phyloP scores from a whole-genome alignment of 2,888 invertebrate genomes.

The Cryptops parisi region DNA sequence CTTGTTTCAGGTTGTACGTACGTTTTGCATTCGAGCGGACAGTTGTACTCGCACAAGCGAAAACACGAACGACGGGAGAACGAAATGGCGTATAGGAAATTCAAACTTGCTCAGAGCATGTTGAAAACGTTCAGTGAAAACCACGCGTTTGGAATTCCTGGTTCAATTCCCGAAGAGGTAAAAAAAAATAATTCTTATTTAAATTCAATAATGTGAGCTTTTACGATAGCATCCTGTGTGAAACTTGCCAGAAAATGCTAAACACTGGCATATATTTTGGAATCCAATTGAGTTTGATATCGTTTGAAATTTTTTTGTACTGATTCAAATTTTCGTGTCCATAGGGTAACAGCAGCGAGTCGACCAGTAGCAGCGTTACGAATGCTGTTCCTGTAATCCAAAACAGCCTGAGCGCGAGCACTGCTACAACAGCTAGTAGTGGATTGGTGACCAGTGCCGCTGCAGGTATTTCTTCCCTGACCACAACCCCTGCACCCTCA shows the following conservation, averaged over 20 bases:
- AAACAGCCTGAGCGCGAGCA: background rate
- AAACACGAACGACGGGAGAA: slow-evolving; percentile 92
- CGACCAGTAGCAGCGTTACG: slow-evolving; percentile 10
- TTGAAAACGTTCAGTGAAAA: slow-evolving; percentile 27
- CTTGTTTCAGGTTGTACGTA: slow-evolving; percentile 62
- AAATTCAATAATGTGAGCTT: too few relatives aligned
- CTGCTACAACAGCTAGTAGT: background rate
- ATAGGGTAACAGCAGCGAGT: slow-evolving; percentile 13
- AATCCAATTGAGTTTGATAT: too few relatives aligned
- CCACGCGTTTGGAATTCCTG: slow-evolving; percentile 13
- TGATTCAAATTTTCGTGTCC: background rate
- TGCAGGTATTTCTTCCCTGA: slow-evolving; percentile 10
- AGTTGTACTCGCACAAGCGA: slow-evolving; percentile 91
- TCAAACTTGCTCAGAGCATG: slow-evolving; percentile 46
- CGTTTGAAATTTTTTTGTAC: too few relatives aligned
- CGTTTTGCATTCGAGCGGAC: slow-evolving; percentile 90
- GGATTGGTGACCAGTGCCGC: background rate
- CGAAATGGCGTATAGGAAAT: slow-evolving; percentile 71
- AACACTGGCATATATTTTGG: too few relatives aligned
- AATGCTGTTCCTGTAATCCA: slow-evolving; percentile 7
- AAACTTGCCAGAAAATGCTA: too few relatives aligned
- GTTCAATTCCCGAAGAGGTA: slow-evolving; percentile 16
- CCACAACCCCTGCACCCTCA: background rate
- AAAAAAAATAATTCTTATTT: too few relatives aligned
- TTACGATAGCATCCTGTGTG: too few relatives aligned